These are phyloP conservation scores for Agonopterix heracliana DNA, from an alignment of 2,888 invertebrate genomes.

Conservation along the genomic window DNA sequence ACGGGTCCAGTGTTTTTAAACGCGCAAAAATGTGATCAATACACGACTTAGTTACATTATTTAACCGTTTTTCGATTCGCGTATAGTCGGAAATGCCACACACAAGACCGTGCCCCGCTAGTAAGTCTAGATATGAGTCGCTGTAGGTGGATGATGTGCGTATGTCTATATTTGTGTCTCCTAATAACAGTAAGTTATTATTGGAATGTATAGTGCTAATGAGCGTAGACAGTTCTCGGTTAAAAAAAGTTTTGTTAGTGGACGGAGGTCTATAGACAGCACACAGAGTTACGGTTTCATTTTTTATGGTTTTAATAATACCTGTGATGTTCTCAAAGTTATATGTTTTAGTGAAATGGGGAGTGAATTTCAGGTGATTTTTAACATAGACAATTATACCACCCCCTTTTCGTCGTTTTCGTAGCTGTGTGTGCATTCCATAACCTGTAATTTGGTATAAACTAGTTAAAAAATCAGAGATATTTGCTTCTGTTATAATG, in stretches of 20 bases:
- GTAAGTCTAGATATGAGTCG: constrained; percentile 2
- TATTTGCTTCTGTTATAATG: background rate
- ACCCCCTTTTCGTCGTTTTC: constrained; percentile 4
- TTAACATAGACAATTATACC: constrained; percentile 5
- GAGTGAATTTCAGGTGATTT: constrained; percentile 2
- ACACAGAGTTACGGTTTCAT: constrained; percentile 2
- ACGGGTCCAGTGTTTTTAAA: constrained; percentile 1
- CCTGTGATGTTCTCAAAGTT: background rate
- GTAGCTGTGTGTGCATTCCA: constrained; percentile 7
- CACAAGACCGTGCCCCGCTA: constrained; percentile 9
- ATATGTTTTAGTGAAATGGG: background rate
- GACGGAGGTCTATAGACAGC: constrained; percentile 12
- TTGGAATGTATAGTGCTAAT: background rate
- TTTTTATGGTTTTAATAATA: background rate
- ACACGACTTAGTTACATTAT: constrained; percentile 1
- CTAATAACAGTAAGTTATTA: constrained; percentile 2
- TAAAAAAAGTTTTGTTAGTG: constrained; percentile 8
- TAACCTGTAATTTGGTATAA: constrained; percentile 4
- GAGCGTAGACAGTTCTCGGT: constrained; percentile 5
- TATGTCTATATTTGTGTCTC: constrained; percentile 12
- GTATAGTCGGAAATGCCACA: constrained; percentile 15
- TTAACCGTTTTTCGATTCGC: constrained; percentile 10
- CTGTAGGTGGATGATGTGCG: constrained; percentile 3
- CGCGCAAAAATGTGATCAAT: background rate
- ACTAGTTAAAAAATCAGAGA: background rate